Evolutionary conservation across 2,888 invertebrate genomes (phyloP), one percentile per base, ranked within the genome.

Genomic region (Zaprionus bogoriensis): DNA sequence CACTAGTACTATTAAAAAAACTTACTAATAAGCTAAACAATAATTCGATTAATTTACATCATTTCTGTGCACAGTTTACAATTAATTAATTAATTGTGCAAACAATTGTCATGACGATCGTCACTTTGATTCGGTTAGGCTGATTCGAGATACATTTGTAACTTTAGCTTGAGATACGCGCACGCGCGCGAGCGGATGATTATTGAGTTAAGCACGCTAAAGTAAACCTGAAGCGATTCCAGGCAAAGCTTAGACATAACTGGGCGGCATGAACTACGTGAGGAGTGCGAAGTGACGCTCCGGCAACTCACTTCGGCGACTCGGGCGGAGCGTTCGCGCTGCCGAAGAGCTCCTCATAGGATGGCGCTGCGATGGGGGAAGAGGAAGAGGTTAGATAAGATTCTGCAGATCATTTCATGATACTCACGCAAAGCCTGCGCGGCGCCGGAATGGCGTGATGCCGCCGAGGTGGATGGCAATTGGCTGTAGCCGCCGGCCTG

Each of bases 321-420:
- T 72, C 81, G 1, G 84, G 73, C 20, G 89, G 89, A 7, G 89
- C 87, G 17, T 78, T 74, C 39, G 89, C 80, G 50, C 62, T 78
- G 38, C 91, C 91, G 68, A 91, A 91, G 17, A 91, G 78, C 72
- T 91, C 91, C 19, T 91, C 90, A 57, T 91, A 91, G 3, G 91
- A 90, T 42, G 91, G 91, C 28, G 91, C 91, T 90, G 63, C 10
- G 48, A 45, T 6, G 3, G 14, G 38, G 22, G 22, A 38, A 48
- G 1, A 6, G 9, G 6, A 17, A 23, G 28, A 12, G 19, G n/a
- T 22, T 22, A n/a, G 28, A 12, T 51, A 3, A 20, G 10, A 30
- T n/a, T n/a, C n/a, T n/a, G 23, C 2, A 3, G n/a, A 20, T 20
- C 20, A 20, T 41, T 20, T 2, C n/a, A 3, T 36, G 14, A 1